Base-by-base conservation (phyloP, 2,888 invertebrate genomes). In the Heliconius hortense region DNA sequence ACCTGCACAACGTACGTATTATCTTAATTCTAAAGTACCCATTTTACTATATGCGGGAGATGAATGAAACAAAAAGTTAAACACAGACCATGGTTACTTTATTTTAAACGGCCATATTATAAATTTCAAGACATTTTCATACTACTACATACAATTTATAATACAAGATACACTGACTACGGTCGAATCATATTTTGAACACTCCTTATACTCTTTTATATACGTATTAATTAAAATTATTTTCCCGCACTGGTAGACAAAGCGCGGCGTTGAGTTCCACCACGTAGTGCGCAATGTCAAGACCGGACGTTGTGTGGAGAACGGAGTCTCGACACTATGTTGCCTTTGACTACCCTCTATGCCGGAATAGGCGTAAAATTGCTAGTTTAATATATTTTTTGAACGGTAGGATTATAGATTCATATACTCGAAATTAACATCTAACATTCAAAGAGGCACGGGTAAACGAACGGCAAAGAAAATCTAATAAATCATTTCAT, bases 101-200 rank as follows among this genome's bases (percentile, higher is more conserved):
- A 78, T 76, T 78, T 53, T 63, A 78, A 74, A 76, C 78, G 63
- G 70, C 60, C 69, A 76, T 74, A 75, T 53, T 63, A 66, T 66
- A 39, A 26, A 60, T 53, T 69, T 74, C 64, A 69, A 69, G 72
- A 76, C 59, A 72, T 64, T 72, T 67, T 53, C 28, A 48, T 68
- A 53, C 21, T 67, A 68, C 48, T 28, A 68, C 28, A 26, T 53
- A 53, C n/a, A 68, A n/a, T 48, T 69, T n/a, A 69, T 69, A 53
- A 18, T n/a, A 69, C 24, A 31, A 28, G 31, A 56, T 31, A 53
- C 53, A 69, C 68, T 31, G 28, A 69, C 68, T 69, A 56, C 56
- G 56, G 69, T 69, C 69, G 69, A 69, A 35, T 31, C 35, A 56
- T 31, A 48, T 15, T 68, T 26, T 28, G 5, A 21, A 31, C 18